Percentiles rank a stretch among this genome's conserved stretches.
These are phyloP conservation scores for Fundulus diaphanus DNA, from an alignment of 2,797 vertebrate genomes.

Conservation along the genomic window DNA sequence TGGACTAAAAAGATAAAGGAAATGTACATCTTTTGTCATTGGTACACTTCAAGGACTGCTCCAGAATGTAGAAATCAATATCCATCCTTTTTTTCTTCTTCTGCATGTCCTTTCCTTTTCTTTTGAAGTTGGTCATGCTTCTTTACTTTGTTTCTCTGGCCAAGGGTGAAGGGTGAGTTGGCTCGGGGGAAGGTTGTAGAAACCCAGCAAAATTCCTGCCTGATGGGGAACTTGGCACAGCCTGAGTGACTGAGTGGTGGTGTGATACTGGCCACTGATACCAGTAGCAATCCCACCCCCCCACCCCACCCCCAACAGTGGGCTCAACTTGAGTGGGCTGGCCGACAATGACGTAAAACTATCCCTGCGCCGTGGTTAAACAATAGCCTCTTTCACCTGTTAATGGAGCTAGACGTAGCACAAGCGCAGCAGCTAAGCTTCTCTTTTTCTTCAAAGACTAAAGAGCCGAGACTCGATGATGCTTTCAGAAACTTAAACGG, in stretches of 20 bases:
- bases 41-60: background rate
- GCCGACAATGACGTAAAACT: conserved; percentile 26
- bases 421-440: conserved; percentile 7
- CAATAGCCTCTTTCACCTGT: conserved; percentile 42
- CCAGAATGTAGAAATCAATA: background rate
- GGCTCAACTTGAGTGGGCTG: conserved; percentile 22
- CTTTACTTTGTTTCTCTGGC: background rate
- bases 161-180: background rate
- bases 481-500: background rate
- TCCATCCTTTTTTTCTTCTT: background rate
- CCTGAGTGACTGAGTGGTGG: conserved; percentile 3
- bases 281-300: conserved; percentile 12
- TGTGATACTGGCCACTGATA: conserved; percentile 37
- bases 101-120: background rate
- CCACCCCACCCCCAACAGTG: background rate
- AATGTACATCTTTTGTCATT: background rate
- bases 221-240: conserved; percentile 36
- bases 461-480: background rate
- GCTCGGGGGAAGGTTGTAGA: background rate
- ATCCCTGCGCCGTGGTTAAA: conserved; percentile 14
- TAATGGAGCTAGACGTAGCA: conserved; percentile 5
- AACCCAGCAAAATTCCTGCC: conserved; percentile 47
- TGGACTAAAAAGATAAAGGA: background rate
- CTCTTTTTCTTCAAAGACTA: background rate
- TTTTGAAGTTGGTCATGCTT: background rate